Conservation (phyloP, 2,113 vertebrate genomes). For the Laticauda laticaudata region DNA sequence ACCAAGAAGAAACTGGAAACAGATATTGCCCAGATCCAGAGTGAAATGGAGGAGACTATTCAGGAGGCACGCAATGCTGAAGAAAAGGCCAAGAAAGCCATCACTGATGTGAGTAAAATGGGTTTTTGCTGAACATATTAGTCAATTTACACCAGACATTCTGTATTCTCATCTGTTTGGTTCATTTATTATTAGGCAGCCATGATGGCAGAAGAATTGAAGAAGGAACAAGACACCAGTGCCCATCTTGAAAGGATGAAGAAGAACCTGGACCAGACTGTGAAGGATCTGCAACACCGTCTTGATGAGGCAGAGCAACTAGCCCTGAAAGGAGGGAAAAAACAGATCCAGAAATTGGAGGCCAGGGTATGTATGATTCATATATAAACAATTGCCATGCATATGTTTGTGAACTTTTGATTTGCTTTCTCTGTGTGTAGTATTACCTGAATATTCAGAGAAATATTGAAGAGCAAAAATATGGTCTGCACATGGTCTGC, state of each 20-base stretch:
- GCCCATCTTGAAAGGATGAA: slow-evolving; percentile 70
- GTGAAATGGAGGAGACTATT: slow-evolving; percentile 61
- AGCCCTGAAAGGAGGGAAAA: slow-evolving; percentile 82
- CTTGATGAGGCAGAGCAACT: slow-evolving; percentile 81
- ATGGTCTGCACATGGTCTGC: neutral
- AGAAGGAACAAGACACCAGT: slow-evolving; percentile 75
- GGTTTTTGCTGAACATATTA: neutral
- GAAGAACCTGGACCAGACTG: slow-evolving; percentile 72
- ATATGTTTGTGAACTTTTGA: neutral
- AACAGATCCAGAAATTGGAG: slow-evolving; percentile 81
- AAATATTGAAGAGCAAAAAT: neutral
- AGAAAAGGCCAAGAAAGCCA: slow-evolving; percentile 74
- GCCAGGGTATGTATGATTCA: slow-evolving; percentile 44
- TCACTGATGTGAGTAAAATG: slow-evolving; percentile 65
- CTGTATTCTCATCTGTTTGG: neutral
- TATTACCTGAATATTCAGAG: neutral
- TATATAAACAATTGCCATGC: neutral
- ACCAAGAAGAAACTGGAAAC: slow-evolving; percentile 73
- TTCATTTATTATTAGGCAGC: slow-evolving; percentile 47
- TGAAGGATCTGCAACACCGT: slow-evolving; percentile 75
- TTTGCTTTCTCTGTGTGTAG: neutral
- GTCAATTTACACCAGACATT: neutral
- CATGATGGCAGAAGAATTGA: slow-evolving; percentile 76
- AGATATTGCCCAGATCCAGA: slow-evolving; percentile 70
- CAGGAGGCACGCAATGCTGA: slow-evolving; percentile 73